Evolutionary conservation across 1,140 invertebrate genomes (phyloP).

Genomic region (Drosophila pandora): DNA sequence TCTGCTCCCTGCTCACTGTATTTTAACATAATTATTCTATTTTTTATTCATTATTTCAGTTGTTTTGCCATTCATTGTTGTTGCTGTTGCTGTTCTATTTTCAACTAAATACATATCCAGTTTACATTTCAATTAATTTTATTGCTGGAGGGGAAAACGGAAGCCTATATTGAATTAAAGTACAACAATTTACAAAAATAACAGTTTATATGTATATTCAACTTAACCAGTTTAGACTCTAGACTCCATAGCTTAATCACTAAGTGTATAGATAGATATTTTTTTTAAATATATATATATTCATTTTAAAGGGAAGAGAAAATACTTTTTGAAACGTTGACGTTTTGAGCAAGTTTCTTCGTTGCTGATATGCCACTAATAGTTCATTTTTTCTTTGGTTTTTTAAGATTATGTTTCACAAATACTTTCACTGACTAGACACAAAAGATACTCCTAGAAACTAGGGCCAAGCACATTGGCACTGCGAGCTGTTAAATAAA

Average conservation of each 20-base stretch:
- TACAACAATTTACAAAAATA: slow-evolving; percentile 59
- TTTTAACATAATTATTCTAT: slow-evolving; percentile 45
- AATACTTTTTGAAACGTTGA: slow-evolving; percentile 39
- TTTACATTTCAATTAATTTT: slow-evolving; percentile 5
- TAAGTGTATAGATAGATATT: slow-evolving; percentile 22
- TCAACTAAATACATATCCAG: slow-evolving; percentile 27
- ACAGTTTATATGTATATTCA: slow-evolving; percentile 25
- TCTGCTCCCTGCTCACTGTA: not conserved
- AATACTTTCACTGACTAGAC: slow-evolving; percentile 48
- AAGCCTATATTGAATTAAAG: slow-evolving; percentile 30
- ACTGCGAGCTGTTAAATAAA: slow-evolving; percentile 26
- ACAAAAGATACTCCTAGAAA: slow-evolving; percentile 6
- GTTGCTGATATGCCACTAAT: slow-evolving; percentile 48
- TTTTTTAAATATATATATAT: not conserved
- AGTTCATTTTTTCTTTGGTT: slow-evolving; percentile 3
- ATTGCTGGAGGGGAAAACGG: not conserved
- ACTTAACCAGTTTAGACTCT: slow-evolving; percentile 43
- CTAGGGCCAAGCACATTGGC: slow-evolving; percentile 17
- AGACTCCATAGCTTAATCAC: slow-evolving; percentile 39
- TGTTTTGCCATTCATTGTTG: slow-evolving; percentile 30
- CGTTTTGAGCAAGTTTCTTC: slow-evolving; percentile 24
- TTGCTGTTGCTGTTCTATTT: slow-evolving; percentile 1
- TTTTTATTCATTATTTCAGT: slow-evolving; percentile 54
- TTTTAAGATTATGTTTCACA: slow-evolving; percentile 48
- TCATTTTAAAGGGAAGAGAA: slow-evolving; percentile 34